Conservation (phyloP, 2,888 invertebrate genomes). For the Nebria salina region DNA sequence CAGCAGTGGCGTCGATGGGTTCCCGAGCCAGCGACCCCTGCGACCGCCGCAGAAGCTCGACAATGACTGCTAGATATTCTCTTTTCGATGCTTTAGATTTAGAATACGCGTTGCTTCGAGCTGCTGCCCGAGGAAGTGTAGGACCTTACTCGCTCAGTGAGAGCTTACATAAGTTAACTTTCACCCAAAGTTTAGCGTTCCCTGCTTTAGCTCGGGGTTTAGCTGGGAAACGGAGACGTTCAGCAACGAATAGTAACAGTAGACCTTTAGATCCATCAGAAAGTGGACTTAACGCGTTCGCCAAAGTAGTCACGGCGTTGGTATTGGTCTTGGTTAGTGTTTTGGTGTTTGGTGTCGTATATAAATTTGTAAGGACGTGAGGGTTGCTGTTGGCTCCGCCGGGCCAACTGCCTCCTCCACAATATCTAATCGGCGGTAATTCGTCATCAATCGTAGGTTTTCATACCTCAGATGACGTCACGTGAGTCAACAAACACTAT, state of each 20-base stretch:
- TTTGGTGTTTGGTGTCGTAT: constrained; percentile 77
- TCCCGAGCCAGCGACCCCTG: constrained; percentile 59
- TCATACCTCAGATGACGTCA: constrained; percentile 19
- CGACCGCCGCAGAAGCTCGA: constrained; percentile 68
- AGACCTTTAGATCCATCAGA: constrained; percentile 71
- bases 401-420: constrained; percentile 49
- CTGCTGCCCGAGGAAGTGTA: constrained; percentile 76
- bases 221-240: constrained; percentile 70
- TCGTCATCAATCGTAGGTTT: constrained; percentile 14
- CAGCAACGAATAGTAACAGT: constrained; percentile 63
- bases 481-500: constrained; percentile 23
- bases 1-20: constrained; percentile 55
- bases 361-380: constrained; percentile 80
- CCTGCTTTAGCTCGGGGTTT: constrained; percentile 76
- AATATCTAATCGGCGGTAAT: constrained; percentile 16
- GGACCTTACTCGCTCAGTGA: constrained; percentile 77
- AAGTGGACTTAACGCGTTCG: constrained; percentile 75
- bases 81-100: constrained; percentile 77
- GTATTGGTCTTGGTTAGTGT: constrained; percentile 76
- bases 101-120: constrained; percentile 74
- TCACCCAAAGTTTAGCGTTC: constrained; percentile 78
- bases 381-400: constrained; percentile 76
- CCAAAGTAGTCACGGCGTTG: constrained; percentile 76
- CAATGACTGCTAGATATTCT: constrained; percentile 72
- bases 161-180: constrained; percentile 77